These are phyloP conservation scores for Amphimedon queenslandica DNA, from an alignment of 37 sponge, comb jelly and placozoan genomes.

Conservation along the genomic window DNA sequence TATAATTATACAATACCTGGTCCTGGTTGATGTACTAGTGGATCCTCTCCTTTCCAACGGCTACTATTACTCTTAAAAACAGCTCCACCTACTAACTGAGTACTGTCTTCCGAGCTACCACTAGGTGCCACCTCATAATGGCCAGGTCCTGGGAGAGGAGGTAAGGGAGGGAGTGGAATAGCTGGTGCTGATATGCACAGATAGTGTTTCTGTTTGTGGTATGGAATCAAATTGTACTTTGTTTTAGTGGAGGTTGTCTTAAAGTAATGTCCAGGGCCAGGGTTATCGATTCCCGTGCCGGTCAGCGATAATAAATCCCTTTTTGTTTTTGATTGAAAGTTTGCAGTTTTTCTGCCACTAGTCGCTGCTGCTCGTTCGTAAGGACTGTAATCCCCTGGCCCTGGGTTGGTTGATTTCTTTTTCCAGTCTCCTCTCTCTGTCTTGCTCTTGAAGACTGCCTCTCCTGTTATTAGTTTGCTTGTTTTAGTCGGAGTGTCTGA, in stretches of 20 bases:
- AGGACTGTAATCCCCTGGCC: conserved; percentile 71
- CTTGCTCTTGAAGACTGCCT: conserved; percentile 50
- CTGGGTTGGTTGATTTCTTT: conserved; percentile 18
- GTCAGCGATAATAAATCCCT: conserved; percentile 7
- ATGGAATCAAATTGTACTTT: background rate
- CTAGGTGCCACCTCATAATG: conserved; percentile 73
- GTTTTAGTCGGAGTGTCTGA: background rate
- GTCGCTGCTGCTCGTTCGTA: conserved; percentile 31
- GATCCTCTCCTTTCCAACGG: conserved; percentile 29
- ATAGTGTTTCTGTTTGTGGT: conserved; percentile 50
- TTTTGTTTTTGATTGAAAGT: conserved; percentile 71
- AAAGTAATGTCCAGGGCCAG: conserved; percentile 79
- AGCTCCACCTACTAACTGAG: conserved; percentile 21
- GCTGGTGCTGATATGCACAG: conserved; percentile 88
- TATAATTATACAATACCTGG: conserved; percentile 16
- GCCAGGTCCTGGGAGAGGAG: conserved; percentile 87
- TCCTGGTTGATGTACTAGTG: conserved; percentile 13
- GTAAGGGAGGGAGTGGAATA: conserved; percentile 78
- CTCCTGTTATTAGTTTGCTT: conserved; percentile 24
- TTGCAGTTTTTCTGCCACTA: conserved; percentile 22
- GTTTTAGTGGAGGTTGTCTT: background rate
- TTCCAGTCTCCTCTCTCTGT: conserved; percentile 17
- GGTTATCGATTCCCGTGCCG: conserved; percentile 36
- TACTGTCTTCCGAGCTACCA: background rate
- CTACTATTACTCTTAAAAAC: conserved; percentile 58